phyloP scores from a whole-genome alignment of 2,888 invertebrate genomes.

The Chloroclystis v-ata region DNA sequence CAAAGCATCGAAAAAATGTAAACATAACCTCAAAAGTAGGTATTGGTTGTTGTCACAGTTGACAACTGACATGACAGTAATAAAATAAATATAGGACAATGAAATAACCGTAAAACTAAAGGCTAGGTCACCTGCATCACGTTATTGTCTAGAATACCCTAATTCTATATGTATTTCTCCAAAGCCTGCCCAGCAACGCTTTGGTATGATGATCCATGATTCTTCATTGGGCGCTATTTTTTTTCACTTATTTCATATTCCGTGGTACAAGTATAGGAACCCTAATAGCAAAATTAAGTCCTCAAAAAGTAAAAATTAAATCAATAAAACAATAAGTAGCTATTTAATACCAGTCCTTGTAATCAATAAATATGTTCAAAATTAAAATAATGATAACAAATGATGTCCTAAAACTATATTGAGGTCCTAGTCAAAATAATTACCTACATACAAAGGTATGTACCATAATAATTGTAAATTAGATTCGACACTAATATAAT shows the following conservation, averaged over 20 bases:
- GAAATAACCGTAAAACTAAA: too few species aligned
- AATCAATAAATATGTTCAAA: conserved; percentile 19
- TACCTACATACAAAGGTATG: background rate
- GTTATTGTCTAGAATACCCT: too few species aligned
- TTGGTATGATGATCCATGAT: too few species aligned
- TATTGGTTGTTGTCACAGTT: background rate
- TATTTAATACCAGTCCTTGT: conserved; percentile 9
- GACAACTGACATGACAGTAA: background rate
- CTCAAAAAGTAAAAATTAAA: background rate
- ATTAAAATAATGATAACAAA: conserved; percentile 10
- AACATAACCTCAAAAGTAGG: conserved; percentile 15
- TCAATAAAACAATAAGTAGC: background rate
- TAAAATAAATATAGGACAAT: too few species aligned
- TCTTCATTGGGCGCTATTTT: too few species aligned
- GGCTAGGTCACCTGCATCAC: too few species aligned
- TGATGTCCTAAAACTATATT: conserved; percentile 6
- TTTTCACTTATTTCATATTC: too few species aligned
- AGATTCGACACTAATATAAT: background rate
- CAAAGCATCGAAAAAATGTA: conserved; percentile 9
- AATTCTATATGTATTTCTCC: too few species aligned
- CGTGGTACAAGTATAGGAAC: too few species aligned
- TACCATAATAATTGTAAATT: too few species aligned
- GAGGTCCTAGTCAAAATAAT: conserved; percentile 1
- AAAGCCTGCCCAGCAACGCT: too few species aligned
- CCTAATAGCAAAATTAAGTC: too few species aligned